Evolutionary conservation across 2,797 vertebrate species (phyloP), one percentile per base, ranked within the genome.

Genomic region (Siniperca scherzeri): DNA sequence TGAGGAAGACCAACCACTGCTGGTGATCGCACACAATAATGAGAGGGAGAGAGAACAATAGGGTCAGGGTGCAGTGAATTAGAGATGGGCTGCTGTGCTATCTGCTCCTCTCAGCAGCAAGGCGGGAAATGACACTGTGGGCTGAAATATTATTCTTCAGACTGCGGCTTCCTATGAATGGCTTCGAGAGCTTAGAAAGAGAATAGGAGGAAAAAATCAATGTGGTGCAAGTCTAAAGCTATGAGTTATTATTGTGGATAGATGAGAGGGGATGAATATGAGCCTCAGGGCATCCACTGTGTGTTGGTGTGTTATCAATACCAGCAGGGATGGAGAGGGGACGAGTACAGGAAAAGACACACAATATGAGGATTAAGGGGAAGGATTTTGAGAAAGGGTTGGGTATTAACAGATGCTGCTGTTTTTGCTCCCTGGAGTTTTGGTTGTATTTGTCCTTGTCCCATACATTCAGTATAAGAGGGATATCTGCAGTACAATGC

Each of bases 241-340:
- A 65, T 67, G 56, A 82, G 66, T 86, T 81, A 77, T 86, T 71
- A 70, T 57, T 66, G 67, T 95, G 95, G 96, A 81, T 79, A 85
- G 82, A 85, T 33, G 56, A 66, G 73, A 80, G 77, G 14, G 60
- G 79, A 27, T 46, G 48, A 78, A 78, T 38, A 50, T 0, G 19
- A 62, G 36, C 65, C 22, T 77, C 33, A 3, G 44, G 50, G 53
- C 21, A 59, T 3, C 55, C 30, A 21, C 30, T 38, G 27, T 53
- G 38, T 66, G 50, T 60, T 55, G 56, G 10, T 55, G 50, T 70
- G 60, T 72, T 70, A 77, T 66, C 69, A 44, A 59, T 7, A 60
- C 36, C 44, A 70, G 53, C 74, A 30, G 11, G 44, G 33, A 17
- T n/a, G 36, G 14, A 71, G 59, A 36, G 9, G 5, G 11, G 38